Conservation (phyloP, 2,888 invertebrate genomes). For the Metellina segmentata region DNA sequence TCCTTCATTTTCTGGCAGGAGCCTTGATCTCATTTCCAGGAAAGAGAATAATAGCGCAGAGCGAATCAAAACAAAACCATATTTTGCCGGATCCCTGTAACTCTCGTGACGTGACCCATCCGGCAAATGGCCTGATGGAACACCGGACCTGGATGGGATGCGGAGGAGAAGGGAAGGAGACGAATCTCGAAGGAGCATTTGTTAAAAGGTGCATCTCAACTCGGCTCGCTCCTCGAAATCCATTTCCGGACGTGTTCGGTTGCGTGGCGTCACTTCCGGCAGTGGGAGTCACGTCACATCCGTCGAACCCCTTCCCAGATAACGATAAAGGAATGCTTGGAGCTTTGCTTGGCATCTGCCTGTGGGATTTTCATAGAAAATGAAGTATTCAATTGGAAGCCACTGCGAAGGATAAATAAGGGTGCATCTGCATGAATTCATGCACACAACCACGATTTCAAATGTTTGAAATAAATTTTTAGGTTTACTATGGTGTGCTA, state of each 20-base stretch:
- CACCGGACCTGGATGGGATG: neutral
- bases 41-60: neutral
- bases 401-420: too few species aligned
- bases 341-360: neutral
- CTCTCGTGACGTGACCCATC: constrained; percentile 57
- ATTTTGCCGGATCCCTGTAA: constrained; percentile 37
- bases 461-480: too few species aligned
- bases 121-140: constrained; percentile 39
- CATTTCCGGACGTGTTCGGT: constrained; percentile 57
- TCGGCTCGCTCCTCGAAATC: constrained; percentile 59
- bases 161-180: constrained; percentile 29
- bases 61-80: constrained; percentile 21
- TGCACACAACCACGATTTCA: too few species aligned
- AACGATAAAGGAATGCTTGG: constrained; percentile 33
- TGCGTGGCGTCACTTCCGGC: constrained; percentile 65
- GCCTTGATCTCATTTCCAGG: constrained; percentile 4
- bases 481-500: too few species aligned
- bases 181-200: constrained; percentile 51
- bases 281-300: constrained; percentile 24
- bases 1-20: neutral
- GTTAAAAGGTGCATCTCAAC: constrained; percentile 53
- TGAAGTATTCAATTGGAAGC: too few species aligned
- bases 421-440: too few species aligned
- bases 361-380: too few species aligned
- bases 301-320: constrained; percentile 20